These are phyloP conservation scores for Scrobipalpa atriplicella DNA, from an alignment of 2,888 invertebrate species.

Conservation along the genomic window DNA sequence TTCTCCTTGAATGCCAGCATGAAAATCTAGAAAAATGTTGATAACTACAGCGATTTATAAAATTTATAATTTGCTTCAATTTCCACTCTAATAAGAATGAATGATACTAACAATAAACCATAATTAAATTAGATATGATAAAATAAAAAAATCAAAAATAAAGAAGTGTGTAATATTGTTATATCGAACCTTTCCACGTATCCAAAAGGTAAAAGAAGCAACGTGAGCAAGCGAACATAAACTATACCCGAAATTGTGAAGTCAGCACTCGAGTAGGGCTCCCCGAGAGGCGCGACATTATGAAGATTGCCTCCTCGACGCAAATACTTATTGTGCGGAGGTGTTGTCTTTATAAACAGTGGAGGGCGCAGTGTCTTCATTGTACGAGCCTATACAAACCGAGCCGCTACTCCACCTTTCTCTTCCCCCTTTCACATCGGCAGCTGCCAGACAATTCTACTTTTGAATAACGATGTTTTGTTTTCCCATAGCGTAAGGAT, in stretches of 20 bases:
- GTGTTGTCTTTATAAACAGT: constrained; percentile 48
- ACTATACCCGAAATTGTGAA: constrained; percentile 11
- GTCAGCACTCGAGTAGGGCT: constrained; percentile 11
- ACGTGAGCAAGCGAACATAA: no score
- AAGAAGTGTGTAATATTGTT: no score
- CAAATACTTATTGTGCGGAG: constrained; percentile 41
- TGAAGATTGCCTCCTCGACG: constrained; percentile 43
- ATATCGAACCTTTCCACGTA: background rate
- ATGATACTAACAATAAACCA: no score
- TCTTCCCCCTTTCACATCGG: background rate
- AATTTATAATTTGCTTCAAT: no score
- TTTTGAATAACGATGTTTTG: constrained; percentile 19
- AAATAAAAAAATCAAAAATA: no score
- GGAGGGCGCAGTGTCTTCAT: constrained; percentile 45
- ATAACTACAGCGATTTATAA: no score
- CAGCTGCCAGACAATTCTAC: constrained; percentile 23
- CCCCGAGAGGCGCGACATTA: constrained; percentile 34
- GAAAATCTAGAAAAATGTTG: no score
- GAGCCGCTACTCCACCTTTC: no score
- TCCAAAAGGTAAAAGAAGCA: no score
- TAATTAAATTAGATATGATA: no score
- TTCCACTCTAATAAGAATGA: no score
- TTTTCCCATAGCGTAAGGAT: constrained; percentile 4
- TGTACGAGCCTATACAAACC: constrained; percentile 34
- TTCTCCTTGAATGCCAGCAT: no score